Evolutionary conservation across 2,888 invertebrate species (phyloP).

Genomic region (Entomobrya proxima): DNA sequence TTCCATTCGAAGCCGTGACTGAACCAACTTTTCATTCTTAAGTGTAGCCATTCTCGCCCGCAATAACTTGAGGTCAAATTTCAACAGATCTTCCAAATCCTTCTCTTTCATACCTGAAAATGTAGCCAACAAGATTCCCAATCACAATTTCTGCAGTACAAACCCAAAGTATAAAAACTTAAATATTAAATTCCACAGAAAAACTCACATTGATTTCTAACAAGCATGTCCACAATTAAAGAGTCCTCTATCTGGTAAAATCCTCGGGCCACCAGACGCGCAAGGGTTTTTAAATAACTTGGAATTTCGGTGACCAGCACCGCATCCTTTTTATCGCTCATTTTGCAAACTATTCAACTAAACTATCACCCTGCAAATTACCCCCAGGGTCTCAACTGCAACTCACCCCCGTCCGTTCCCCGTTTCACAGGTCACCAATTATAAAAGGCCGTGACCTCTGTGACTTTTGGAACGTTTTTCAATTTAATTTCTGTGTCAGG

Average conservation of each 20-base stretch:
- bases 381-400: too few relatives aligned
- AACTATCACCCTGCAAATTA: too few relatives aligned
- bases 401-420: too few relatives aligned
- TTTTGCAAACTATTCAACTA: neutral
- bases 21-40: constrained; percentile 93
- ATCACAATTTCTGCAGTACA: too few relatives aligned
- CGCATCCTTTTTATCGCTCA: constrained; percentile 48
- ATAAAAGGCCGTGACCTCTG: too few relatives aligned
- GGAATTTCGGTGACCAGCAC: constrained; percentile 84
- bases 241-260: constrained; percentile 97
- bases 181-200: neutral
- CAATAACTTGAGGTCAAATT: constrained; percentile 96
- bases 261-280: constrained; percentile 92
- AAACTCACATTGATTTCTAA: constrained; percentile 91
- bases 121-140: too few relatives aligned
- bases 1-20: constrained; percentile 93
- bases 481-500: too few relatives aligned
- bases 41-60: constrained; percentile 90
- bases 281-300: constrained; percentile 93
- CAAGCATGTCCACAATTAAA: constrained; percentile 95
- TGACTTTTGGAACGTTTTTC: too few relatives aligned
- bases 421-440: too few relatives aligned
- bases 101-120: constrained; percentile 79
- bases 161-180: too few relatives aligned
- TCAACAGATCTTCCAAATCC: constrained; percentile 87